Base-by-base conservation (phyloP, 2,113 vertebrate genomes). In the Clarias magur region DNA sequence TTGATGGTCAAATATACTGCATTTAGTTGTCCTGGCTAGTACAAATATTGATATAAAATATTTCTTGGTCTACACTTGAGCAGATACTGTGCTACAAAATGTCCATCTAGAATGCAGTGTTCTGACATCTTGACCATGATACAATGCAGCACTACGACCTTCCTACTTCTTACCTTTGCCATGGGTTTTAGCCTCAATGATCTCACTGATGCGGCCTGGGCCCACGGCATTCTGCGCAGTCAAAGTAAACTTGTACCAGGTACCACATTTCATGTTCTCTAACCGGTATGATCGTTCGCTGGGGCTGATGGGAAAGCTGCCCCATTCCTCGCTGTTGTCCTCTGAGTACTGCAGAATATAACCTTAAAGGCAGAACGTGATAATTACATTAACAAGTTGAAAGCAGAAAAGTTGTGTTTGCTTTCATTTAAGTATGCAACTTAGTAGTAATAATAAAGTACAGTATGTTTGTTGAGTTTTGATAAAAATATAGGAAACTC, bases 271-370 rank as follows among this genome's bases (percentile, higher is more conserved):
- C 38, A 99, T 89, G 9, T 96, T 99, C 89, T 99, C 98, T 88
- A 99, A 89, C 63, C 98, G 96, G 88, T 99, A 99, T 0, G 97
- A 97, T 0, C 98, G 97, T 86, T 99, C 98, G 0, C 98, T 99
- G 63, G 99, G 99, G 94, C 98, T 99, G 94, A 99, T 99, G 86
- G 98, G 97, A 82, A 98, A 97, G 89, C 97, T 99, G 38, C 97
- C 98, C 99, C 98, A 99, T 88, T 99, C 97, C 90, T 99, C 99
- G 3, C 98, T 99, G 95, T 99, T 99, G 80, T 99, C 99, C 91
- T 99, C 99, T 0, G 99, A 99, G 86, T 99, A 99, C 91, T 99
- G 99, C 92, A 99, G 87, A 59, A 99, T 99, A 84, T 99, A 99
- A 15, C 98, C 98, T 99, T 88, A 56, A 5, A 21, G 48, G 59